Evolutionary conservation across 2,113 vertebrate genomes (phyloP).

Genomic region (Serinus canaria): DNA sequence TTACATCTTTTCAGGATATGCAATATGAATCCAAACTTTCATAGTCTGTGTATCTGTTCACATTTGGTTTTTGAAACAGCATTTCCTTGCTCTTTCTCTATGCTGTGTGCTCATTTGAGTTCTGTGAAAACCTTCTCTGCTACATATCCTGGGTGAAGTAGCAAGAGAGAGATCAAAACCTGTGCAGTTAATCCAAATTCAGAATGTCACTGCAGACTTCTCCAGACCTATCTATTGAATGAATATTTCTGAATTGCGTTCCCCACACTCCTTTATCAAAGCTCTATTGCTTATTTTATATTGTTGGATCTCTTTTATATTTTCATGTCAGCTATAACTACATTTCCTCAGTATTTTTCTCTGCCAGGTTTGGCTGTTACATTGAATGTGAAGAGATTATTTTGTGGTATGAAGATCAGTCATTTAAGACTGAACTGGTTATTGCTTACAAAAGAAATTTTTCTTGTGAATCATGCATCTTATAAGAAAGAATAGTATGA

Average conservation of each 20-base stretch:
- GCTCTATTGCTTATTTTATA: background rate
- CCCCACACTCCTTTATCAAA: background rate
- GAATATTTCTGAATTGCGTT: background rate
- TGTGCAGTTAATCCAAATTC: background rate
- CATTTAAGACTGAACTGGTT: background rate
- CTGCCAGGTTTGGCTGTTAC: background rate
- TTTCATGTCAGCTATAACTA: background rate
- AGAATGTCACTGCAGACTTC: background rate
- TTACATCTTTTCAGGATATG: background rate
- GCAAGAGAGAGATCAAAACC: background rate
- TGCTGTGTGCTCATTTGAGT: background rate
- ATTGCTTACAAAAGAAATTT: background rate
- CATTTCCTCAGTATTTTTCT: background rate
- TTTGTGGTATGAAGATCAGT: background rate
- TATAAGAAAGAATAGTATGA: background rate
- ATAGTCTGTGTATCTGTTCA: background rate
- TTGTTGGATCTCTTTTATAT: background rate
- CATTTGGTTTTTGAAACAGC: background rate
- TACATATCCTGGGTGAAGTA: background rate
- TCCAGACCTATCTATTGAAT: background rate
- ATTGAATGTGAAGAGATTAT: background rate
- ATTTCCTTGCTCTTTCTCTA: background rate
- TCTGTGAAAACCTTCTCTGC: background rate
- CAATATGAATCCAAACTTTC: background rate
- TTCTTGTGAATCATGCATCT: background rate